phyloP scores from a whole-genome alignment of 2,113 vertebrate species.

The Boleophthalmus pectinirostris region DNA sequence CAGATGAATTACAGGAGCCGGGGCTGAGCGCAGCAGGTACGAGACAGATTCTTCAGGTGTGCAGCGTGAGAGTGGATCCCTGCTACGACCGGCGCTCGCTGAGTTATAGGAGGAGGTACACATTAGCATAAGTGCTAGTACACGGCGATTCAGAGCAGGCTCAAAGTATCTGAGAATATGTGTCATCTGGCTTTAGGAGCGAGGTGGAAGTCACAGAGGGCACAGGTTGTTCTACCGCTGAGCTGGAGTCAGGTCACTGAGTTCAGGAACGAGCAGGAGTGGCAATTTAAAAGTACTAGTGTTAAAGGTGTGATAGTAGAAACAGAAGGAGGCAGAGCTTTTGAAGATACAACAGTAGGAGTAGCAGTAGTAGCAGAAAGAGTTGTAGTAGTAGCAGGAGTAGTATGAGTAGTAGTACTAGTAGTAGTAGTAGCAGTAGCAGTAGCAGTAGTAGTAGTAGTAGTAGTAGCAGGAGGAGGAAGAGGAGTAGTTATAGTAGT shows the following conservation, averaged over 20 bases:
- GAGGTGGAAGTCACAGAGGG: background rate
- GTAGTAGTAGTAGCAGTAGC: too few species aligned
- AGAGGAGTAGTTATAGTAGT: too few species aligned
- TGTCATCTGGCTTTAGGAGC: background rate
- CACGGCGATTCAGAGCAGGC: background rate
- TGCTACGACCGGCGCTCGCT: conserved; percentile 6
- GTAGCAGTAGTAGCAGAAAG: too few species aligned
- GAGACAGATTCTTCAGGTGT: conserved; percentile 61
- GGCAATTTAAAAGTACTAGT: too few species aligned
- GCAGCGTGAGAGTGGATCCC: conserved; percentile 29
- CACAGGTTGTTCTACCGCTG: too few species aligned
- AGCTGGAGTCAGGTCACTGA: background rate
- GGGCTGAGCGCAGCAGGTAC: conserved; percentile 49
- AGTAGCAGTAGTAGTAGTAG: too few species aligned
- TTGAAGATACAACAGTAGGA: too few species aligned
- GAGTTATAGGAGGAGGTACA: background rate
- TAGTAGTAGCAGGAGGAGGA: too few species aligned
- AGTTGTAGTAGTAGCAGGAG: too few species aligned
- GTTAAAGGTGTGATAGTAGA: too few species aligned
- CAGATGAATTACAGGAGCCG: conserved; percentile 60
- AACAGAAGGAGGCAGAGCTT: too few species aligned
- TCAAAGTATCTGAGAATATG: background rate
- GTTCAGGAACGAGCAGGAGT: background rate
- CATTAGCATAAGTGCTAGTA: background rate
- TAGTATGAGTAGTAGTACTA: too few species aligned